Evolutionary conservation across 2,888 invertebrate genomes (phyloP).

Genomic region (Ditula angustiorana): DNA sequence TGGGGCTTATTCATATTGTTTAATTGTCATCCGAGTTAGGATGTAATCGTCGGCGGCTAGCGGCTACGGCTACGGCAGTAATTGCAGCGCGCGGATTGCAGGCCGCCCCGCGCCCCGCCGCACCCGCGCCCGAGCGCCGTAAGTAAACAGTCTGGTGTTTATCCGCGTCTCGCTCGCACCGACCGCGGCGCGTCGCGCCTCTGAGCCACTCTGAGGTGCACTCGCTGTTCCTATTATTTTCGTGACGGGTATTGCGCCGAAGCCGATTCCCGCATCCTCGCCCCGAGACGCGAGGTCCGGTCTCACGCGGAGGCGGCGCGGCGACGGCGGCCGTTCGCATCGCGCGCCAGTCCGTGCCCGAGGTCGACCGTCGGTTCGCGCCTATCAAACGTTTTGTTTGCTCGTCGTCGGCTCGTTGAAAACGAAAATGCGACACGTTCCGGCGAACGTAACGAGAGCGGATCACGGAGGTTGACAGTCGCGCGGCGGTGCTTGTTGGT

Average conservation of each 20-base stretch:
- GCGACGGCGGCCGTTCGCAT: constrained; percentile 82
- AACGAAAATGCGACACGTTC: constrained; percentile 76
- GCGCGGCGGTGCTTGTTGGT: constrained; percentile 51
- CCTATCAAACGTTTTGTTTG: constrained; percentile 70
- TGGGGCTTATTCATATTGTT: constrained; percentile 41
- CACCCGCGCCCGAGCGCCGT: constrained; percentile 81
- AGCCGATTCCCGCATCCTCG: constrained; percentile 85
- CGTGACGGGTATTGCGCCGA: constrained; percentile 86
- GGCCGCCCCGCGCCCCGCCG: constrained; percentile 67
- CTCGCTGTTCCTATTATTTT: constrained; percentile 86
- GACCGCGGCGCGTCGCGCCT: constrained; percentile 84
- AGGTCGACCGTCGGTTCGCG: constrained; percentile 80
- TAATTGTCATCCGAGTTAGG: constrained; percentile 60
- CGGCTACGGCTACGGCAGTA: constrained; percentile 79
- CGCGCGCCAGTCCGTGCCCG: constrained; percentile 82
- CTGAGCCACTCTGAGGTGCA: constrained; percentile 80
- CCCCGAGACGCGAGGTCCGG: constrained; percentile 84
- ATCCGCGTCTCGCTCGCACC: constrained; percentile 85
- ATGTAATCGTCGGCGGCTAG: constrained; percentile 64
- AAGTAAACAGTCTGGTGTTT: constrained; percentile 84
- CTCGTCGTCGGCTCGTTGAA: constrained; percentile 65
- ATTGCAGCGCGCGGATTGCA: constrained; percentile 85
- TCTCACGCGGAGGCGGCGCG: constrained; percentile 82
- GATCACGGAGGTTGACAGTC: constrained; percentile 65
- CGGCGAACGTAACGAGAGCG: constrained; percentile 56